These are phyloP conservation scores for Harlomillsia oculata DNA, from an alignment of 1,140 invertebrate species.

Conservation along the genomic window DNA sequence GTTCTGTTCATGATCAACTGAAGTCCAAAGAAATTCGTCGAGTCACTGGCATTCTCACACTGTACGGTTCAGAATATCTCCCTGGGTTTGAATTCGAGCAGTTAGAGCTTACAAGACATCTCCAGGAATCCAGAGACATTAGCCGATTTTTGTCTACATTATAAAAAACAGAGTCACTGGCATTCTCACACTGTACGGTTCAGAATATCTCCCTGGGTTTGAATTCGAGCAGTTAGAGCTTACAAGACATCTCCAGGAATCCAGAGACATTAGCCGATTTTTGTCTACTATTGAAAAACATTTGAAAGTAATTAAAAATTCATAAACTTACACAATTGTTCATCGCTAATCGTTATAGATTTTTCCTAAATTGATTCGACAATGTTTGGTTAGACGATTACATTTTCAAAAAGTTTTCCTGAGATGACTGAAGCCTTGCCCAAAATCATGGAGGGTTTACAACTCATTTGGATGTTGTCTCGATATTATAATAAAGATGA, in stretches of 20 bases:
- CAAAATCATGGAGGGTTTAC: slow-evolving; percentile 65
- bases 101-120: slow-evolving; percentile 55
- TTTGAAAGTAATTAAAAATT: slow-evolving; percentile 54
- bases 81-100: slow-evolving; percentile 46
- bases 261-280: slow-evolving; percentile 76
- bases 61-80: slow-evolving; percentile 43
- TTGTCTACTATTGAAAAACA: slow-evolving; percentile 66
- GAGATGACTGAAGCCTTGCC: slow-evolving; percentile 61
- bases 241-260: slow-evolving; percentile 58
- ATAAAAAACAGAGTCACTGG: no score
- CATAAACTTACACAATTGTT: no score
- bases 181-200: no score
- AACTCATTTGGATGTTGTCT: slow-evolving; percentile 73
- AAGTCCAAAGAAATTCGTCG: slow-evolving; percentile 57
- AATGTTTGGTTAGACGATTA: slow-evolving; percentile 53
- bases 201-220: slow-evolving; percentile 45
- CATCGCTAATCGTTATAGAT: no score
- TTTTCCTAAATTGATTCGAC: background rate
- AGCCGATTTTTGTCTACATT: slow-evolving; percentile 67
- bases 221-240: slow-evolving; percentile 49
- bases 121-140: slow-evolving; percentile 71
- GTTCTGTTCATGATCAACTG: slow-evolving; percentile 66
- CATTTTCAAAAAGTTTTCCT: slow-evolving; percentile 58
- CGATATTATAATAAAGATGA: slow-evolving; percentile 62
- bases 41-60: slow-evolving; percentile 50